Evolutionary conservation across 64 coral and sea anemone genomes (phyloP).

Genomic region (Pocillopora damicornis): DNA sequence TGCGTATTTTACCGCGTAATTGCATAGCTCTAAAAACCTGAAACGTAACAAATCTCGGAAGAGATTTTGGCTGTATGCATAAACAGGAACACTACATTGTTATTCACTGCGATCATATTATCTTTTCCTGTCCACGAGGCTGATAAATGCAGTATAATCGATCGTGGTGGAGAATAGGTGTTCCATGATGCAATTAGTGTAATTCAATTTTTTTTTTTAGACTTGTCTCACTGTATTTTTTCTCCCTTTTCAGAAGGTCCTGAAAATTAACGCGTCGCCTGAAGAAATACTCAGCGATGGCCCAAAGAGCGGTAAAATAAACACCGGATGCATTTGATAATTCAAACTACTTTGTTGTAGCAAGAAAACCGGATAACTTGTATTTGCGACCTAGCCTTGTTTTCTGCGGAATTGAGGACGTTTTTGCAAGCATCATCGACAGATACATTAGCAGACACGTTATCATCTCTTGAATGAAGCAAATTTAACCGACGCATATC

Average conservation of each 20-base stretch:
- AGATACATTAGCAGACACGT: background rate
- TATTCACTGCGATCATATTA: background rate
- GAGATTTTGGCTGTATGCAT: background rate
- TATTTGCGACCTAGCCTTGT: background rate
- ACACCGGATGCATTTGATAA: background rate
- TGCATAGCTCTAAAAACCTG: background rate
- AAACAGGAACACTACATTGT: background rate
- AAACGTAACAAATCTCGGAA: background rate
- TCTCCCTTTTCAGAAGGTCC: background rate
- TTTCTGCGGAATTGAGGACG: background rate
- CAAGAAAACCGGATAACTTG: background rate
- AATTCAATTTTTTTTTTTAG: background rate
- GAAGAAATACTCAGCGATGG: background rate
- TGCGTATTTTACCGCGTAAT: background rate
- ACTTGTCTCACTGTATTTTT: background rate
- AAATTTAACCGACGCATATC: background rate
- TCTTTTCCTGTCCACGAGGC: background rate
- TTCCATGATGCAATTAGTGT: background rate
- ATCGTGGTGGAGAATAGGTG: background rate
- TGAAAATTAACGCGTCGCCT: background rate
- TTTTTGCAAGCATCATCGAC: background rate
- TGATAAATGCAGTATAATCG: background rate
- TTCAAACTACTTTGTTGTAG: background rate
- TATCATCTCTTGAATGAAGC: background rate
- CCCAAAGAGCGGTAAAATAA: background rate